phyloP scores from a whole-genome alignment of 2,888 invertebrate genomes.

The Pseudeuparius sepicola region DNA sequence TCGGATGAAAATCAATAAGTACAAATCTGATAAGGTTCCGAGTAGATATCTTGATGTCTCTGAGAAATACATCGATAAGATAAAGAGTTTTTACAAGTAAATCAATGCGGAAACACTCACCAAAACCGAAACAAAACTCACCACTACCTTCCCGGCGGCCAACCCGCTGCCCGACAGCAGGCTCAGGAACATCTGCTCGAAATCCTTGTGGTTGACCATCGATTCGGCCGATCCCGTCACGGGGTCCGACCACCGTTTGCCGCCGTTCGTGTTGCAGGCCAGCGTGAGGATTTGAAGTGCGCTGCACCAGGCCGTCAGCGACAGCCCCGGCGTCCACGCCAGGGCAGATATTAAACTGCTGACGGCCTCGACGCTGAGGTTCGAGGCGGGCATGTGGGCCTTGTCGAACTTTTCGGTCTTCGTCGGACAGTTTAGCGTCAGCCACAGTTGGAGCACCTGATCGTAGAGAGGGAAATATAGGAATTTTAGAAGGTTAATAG shows the following conservation, averaged over 20 bases:
- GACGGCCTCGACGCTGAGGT: conserved; percentile 53
- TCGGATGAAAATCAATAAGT: too few relatives aligned
- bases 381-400: conserved; percentile 51
- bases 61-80: not conserved
- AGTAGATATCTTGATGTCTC: too few relatives aligned
- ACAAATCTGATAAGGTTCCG: too few relatives aligned
- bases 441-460: conserved; percentile 80
- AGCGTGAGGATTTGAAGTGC: conserved; percentile 67
- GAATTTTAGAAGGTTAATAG: too few relatives aligned
- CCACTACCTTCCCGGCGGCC: conserved; percentile 43
- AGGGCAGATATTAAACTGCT: conserved; percentile 56
- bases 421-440: conserved; percentile 61
- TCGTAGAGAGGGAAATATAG: too few relatives aligned
- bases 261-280: conserved; percentile 52
- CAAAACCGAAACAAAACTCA: conserved; percentile 31
- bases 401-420: conserved; percentile 47
- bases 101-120: not conserved
- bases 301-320: conserved; percentile 68
- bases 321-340: conserved; percentile 56
- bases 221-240: conserved; percentile 48
- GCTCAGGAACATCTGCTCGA: conserved; percentile 55
- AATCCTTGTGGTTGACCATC: conserved; percentile 55
- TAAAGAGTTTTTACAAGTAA: not conserved
- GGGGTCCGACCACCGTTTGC: conserved; percentile 20
- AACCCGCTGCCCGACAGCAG: conserved; percentile 57